Evolutionary conservation across 2,797 vertebrate genomes (phyloP).

Genomic region (Ambastaia sidthimunki): DNA sequence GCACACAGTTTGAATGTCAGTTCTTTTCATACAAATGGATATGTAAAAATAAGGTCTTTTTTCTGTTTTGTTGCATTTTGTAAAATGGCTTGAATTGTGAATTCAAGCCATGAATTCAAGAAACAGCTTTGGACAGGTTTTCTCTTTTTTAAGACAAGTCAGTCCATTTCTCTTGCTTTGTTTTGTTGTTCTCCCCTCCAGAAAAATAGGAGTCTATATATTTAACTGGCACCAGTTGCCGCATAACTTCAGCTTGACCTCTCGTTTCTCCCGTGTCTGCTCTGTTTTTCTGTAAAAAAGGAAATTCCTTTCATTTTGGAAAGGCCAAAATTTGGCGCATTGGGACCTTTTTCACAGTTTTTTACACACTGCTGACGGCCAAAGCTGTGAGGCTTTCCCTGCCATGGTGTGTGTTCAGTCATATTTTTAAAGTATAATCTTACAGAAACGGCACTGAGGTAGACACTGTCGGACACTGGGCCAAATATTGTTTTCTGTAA

Average conservation of each 20-base stretch:
- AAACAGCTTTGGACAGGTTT: background rate
- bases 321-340: conserved; percentile 55
- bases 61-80: background rate
- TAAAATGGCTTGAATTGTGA: background rate
- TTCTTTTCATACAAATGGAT: background rate
- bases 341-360: conserved; percentile 56
- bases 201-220: conserved; percentile 50
- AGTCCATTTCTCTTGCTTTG: conserved; percentile 12
- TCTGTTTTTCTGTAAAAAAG: conserved; percentile 46
- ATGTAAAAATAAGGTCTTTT: too few species aligned
- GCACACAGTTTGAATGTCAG: background rate
- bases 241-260: conserved; percentile 48
- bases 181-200: conserved; percentile 43
- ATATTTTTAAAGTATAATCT: conserved; percentile 46
- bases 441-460: conserved; percentile 55
- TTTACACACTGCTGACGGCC: conserved; percentile 37
- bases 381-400: conserved; percentile 40
- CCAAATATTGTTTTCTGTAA: conserved; percentile 14
- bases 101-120: too few species aligned
- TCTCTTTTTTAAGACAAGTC: conserved; percentile 22
- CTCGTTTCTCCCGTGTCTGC: conserved; percentile 36
- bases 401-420: conserved; percentile 32
- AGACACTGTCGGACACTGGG: conserved; percentile 18
- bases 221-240: conserved; percentile 37
- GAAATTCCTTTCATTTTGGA: conserved; percentile 66